Base-by-base conservation (phyloP, 2,888 invertebrate genomes). In the Quadroppia sp. region DNA sequence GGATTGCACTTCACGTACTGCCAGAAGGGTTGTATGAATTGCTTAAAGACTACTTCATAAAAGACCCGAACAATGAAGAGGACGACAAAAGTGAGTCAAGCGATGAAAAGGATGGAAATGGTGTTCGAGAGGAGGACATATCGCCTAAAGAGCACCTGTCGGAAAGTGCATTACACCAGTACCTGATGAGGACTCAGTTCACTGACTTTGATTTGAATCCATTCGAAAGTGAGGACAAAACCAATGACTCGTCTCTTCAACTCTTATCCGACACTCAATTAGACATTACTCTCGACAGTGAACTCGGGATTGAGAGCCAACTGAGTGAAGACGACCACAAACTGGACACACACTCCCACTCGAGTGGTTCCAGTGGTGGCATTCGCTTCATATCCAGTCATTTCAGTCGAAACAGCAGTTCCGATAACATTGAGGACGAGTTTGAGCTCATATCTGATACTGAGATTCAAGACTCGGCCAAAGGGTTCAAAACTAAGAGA, bases 341-440 rank as follows among this genome's bases (percentile, higher is more conserved):
- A 32, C 23, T 53, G 53, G 61, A 61, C 17, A 13, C 32, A 15
- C 15, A 7, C 4, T 32, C 61, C 9, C 30, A 32, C n/a, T 61
- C 61, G 17, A 61, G 61, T 61, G 3, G 23, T 7, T 53, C 53
- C 6, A 61, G 61, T 61, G 61, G 32, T 42, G 75, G 71, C 59
- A 77, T 78, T 53, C 72, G 76, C 45, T 78, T 78, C 70, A 75
- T 77, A 13, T 48, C 76, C 7, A 32, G 75, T 11, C 77, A 78
- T 74, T 78, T 77, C 64, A 76, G 78, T 59, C 72, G 76, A 56
- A 76, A 77, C 25, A 77, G 76, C 48, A 56, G 45, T 40, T 72
- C 59, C 20, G 75, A 75, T 70, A 81, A 81, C 75, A 80, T 80
- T 67, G 82, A 82, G 64, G 81, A 81, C 53, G 81, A 81, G 61